Percentiles rank a stretch among this genome's conserved stretches.
These are phyloP conservation scores for silkworm (Bombyx mori) DNA, from an alignment of 1,140 invertebrate genomes.

Conservation along the genomic window DNA sequence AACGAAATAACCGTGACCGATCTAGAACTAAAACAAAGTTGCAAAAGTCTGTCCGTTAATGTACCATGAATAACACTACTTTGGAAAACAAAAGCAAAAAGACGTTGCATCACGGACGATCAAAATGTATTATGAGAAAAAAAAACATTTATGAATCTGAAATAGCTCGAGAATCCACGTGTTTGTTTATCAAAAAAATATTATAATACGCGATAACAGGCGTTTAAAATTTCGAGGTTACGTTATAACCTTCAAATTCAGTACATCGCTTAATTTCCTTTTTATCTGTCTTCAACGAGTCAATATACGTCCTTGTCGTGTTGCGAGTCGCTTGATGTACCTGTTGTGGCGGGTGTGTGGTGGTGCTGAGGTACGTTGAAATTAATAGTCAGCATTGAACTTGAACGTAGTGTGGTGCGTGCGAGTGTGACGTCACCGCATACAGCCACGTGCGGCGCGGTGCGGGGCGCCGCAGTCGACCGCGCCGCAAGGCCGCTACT, in stretches of 20 bases:
- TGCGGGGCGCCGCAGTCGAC: slow-evolving; percentile 6
- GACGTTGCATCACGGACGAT: background rate
- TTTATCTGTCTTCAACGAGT: background rate
- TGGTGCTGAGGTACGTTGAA: slow-evolving; percentile 39
- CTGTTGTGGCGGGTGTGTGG: background rate
- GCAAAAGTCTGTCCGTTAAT: slow-evolving; percentile 4
- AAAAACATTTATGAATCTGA: background rate
- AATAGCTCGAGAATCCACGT: no score
- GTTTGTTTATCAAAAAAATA: no score
- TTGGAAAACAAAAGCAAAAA: background rate
- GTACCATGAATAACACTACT: slow-evolving; percentile 8
- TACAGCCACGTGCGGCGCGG: slow-evolving; percentile 33
- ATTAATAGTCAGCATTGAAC: slow-evolving; percentile 66
- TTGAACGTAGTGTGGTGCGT: slow-evolving; percentile 53
- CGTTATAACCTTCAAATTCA: background rate
- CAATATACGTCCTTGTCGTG: background rate
- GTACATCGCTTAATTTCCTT: background rate
- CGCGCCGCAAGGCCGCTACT: slow-evolving; percentile 41
- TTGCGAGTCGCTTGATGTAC: background rate
- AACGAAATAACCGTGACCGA: background rate
- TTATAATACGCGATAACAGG: no score
- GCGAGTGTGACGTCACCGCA: slow-evolving; percentile 48
- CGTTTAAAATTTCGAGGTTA: background rate
- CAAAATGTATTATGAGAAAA: background rate
- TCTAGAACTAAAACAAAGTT: background rate